phyloP scores from a whole-genome alignment of 2,113 vertebrate species.

The Pimephales promelas region DNA sequence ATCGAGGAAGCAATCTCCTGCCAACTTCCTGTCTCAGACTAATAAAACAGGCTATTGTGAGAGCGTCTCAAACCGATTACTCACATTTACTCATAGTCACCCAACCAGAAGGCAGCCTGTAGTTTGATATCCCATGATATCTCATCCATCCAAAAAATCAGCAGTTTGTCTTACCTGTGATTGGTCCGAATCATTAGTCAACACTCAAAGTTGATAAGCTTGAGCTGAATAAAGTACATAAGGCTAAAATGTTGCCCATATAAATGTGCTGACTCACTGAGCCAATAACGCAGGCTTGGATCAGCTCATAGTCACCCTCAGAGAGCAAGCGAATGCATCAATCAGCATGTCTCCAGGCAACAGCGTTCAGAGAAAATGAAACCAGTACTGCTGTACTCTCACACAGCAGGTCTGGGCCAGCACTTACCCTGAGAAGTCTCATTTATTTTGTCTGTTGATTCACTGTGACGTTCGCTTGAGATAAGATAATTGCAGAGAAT shows the following conservation, averaged over 20 bases:
- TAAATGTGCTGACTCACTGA: conserved; percentile 67
- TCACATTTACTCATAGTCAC: conserved; percentile 44
- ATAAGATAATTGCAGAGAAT: conserved; percentile 31
- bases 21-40: conserved; percentile 49
- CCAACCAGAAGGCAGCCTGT: conserved; percentile 38
- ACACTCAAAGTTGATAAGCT: neutral
- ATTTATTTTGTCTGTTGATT: conserved; percentile 32
- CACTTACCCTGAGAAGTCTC: neutral
- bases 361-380: conserved; percentile 63
- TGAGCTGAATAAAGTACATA: conserved; percentile 28
- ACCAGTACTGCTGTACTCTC: conserved; percentile 52
- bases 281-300: conserved; percentile 32
- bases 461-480: conserved; percentile 22
- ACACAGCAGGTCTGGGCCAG: conserved; percentile 32
- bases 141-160: neutral
- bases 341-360: conserved; percentile 65
- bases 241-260: conserved; percentile 44
- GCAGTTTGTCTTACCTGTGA: neutral
- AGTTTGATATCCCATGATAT: conserved; percentile 41
- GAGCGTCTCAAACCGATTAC: conserved; percentile 53
- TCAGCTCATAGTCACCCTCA: conserved; percentile 41
- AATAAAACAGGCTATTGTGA: conserved; percentile 57
- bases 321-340: conserved; percentile 59
- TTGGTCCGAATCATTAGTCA: conserved; percentile 19
- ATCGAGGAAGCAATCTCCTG: conserved; percentile 48